phyloP scores from a whole-genome alignment of 1,140 invertebrate species.

The Agrilus planipennis region DNA sequence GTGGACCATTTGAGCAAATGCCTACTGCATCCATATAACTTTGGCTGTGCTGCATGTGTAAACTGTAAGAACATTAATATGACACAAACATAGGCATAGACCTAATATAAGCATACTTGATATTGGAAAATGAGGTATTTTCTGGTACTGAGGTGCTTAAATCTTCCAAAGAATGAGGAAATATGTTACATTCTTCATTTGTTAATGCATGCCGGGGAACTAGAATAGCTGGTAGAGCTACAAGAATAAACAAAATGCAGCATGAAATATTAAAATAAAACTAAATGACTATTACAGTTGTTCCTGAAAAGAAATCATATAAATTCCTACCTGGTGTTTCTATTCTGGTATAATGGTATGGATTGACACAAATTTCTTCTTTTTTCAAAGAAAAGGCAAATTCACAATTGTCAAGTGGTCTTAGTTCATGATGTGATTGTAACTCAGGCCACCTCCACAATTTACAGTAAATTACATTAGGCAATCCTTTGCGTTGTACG shows the following conservation, averaged over 20 bases:
- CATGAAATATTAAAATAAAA: no score
- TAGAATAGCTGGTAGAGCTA: conserved; percentile 73
- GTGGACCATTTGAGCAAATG: no score
- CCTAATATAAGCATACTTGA: conserved; percentile 33
- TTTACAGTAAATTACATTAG: conserved; percentile 92
- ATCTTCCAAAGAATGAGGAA: conserved; percentile 46
- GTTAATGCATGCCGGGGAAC: conserved; percentile 52
- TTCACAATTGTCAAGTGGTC: conserved; percentile 81
- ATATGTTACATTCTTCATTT: conserved; percentile 40
- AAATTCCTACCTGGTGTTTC: conserved; percentile 73
- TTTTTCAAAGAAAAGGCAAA: conserved; percentile 83
- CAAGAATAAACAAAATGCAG: no score
- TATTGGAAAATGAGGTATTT: conserved; percentile 47
- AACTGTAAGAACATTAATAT: conserved; percentile 16
- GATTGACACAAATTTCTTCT: conserved; percentile 93
- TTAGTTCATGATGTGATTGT: conserved; percentile 85
- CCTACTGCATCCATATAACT: conserved; percentile 32
- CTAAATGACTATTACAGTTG: no score
- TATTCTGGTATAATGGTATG: conserved; percentile 89
- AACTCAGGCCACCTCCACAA: conserved; percentile 97
- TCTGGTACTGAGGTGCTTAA: conserved; percentile 55
- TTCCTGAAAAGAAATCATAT: conserved; percentile 1
- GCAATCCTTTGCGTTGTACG: conserved; percentile 75
- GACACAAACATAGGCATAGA: no score
- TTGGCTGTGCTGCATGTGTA: conserved; percentile 29